Evolutionary conservation across 1,140 invertebrate species (phyloP).

Genomic region (Odontomachus brunneus): DNA sequence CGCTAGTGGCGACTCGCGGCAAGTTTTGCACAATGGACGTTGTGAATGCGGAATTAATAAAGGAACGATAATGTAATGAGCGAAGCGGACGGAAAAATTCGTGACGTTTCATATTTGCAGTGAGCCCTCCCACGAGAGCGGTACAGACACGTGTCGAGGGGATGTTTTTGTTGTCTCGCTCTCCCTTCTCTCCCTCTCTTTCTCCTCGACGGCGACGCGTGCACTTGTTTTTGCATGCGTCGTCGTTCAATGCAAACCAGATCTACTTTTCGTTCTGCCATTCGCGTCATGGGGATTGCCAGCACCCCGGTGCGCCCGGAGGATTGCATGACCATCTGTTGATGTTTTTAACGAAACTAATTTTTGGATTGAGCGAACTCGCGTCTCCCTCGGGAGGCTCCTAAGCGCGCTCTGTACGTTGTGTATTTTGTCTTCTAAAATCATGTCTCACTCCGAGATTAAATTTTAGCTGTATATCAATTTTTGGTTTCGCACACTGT

Average conservation of each 20-base stretch:
- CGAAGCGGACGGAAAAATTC: not conserved
- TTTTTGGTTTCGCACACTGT: too few species aligned
- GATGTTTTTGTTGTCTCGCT: too few species aligned
- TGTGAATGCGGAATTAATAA: slow-evolving; percentile 27
- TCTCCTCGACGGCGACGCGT: too few species aligned
- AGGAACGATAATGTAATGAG: not conserved
- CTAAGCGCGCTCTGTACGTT: not conserved
- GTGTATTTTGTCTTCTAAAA: too few species aligned
- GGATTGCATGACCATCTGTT: not conserved
- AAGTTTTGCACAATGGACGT: not conserved
- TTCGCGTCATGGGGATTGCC: not conserved
- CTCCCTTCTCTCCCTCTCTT: too few species aligned
- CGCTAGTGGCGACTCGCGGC: not conserved
- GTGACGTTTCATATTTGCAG: not conserved
- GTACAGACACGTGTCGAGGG: too few species aligned
- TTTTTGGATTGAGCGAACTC: not conserved
- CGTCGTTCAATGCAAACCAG: too few species aligned
- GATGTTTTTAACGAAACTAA: not conserved
- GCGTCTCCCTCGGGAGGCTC: not conserved
- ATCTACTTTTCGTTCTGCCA: too few species aligned
- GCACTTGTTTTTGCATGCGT: too few species aligned
- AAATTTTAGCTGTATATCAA: too few species aligned
- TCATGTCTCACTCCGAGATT: not conserved
- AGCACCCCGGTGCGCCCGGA: not conserved
- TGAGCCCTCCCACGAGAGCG: too few species aligned